A percentile compares a stretch with the other conserved stretches of the same genome.
Evolutionary conservation across 1,140 invertebrate genomes (phyloP).

Genomic region (Magallana ariakensis): DNA sequence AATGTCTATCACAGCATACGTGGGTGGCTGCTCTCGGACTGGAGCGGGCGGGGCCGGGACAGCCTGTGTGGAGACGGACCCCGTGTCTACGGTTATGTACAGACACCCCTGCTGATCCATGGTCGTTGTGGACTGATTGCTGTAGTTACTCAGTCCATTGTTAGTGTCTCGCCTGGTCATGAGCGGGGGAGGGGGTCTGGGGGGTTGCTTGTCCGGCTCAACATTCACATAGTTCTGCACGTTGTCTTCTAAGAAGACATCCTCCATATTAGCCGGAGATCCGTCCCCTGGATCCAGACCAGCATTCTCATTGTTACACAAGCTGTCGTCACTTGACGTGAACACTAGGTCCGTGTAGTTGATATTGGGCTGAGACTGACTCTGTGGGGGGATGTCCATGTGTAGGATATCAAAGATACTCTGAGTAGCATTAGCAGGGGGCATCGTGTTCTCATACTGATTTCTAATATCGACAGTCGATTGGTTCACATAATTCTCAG

Average conservation of each 20-base stretch:
- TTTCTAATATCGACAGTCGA: not conserved
- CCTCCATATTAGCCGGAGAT: not conserved
- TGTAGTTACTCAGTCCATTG: not conserved
- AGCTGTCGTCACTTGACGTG: conserved; percentile 36
- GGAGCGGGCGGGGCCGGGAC: not conserved
- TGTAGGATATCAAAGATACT: not conserved
- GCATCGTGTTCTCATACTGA: conserved; percentile 32
- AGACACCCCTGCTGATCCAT: conserved; percentile 62
- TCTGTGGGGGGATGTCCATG: not conserved
- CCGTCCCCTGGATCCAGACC: not conserved
- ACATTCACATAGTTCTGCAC: conserved; percentile 42
- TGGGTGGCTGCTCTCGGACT: not conserved
- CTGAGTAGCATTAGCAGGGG: not conserved
- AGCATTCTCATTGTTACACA: conserved; percentile 11
- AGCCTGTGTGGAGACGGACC: not conserved
- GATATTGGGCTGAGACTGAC: not conserved
- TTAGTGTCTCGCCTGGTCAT: not conserved
- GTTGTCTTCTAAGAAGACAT: conserved; percentile 15
- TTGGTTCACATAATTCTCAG: conserved; percentile 48
- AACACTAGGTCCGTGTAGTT: conserved; percentile 39
- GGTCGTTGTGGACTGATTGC: not conserved
- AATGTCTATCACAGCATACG: conserved; percentile 28
- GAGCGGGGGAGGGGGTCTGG: conserved; percentile 21
- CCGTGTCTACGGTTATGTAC: conserved; percentile 56
- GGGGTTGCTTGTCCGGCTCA: not conserved